Base-by-base conservation (phyloP, 2,113 vertebrate genomes). In the Ursus arctos region DNA sequence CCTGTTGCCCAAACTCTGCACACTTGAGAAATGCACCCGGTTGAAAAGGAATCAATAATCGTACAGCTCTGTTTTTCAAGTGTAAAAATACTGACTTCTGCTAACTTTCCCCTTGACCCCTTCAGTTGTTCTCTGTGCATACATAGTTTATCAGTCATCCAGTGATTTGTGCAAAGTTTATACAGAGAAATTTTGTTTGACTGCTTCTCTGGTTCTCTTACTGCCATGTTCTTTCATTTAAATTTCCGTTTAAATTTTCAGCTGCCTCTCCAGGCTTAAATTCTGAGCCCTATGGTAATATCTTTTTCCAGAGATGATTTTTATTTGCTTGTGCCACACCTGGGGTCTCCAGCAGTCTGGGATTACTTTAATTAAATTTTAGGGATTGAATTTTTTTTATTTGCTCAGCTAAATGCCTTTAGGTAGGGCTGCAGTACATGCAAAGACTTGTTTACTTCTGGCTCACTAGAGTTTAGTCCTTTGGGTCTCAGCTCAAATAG, bases 271-370 rank as follows among this genome's bases (percentile, higher is more conserved):
- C 22, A 47, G 82, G 16, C 65, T 80, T 65, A 57, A 86, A 11
- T 4, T 59, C 11, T 86, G 57, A 67, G 65, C 40, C 82, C 31
- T 57, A 26, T 16, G 21, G 12, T 81, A 16, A 43, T 95, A 1
- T 86, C 26, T 95, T 85, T 95, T 31, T 91, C 79, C 55, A 86
- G 74, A 82, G 67, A 69, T 97, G 26, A 67, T 83, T 96, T 92
- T 81, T 91, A 55, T 91, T 89, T 40, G 14, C 31, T 84, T 84
- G 21, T 57, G 12, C 36, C 83, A 92, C 9, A 69, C 14, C 12
- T 88, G n/a, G 6, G 31, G 53, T 97, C 18, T 88, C 51, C 72
- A 72, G 82, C 59, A 91, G n/a, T 63, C n/a, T 94, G 43, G 31
- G 24, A 47, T 86, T 55, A 89, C 11, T 49, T 90, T 89, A 49